Evolutionary conservation across 2,888 invertebrate species (phyloP), one percentile per base, ranked within the genome.

Genomic region (Sphaerophoria rueppellii): DNA sequence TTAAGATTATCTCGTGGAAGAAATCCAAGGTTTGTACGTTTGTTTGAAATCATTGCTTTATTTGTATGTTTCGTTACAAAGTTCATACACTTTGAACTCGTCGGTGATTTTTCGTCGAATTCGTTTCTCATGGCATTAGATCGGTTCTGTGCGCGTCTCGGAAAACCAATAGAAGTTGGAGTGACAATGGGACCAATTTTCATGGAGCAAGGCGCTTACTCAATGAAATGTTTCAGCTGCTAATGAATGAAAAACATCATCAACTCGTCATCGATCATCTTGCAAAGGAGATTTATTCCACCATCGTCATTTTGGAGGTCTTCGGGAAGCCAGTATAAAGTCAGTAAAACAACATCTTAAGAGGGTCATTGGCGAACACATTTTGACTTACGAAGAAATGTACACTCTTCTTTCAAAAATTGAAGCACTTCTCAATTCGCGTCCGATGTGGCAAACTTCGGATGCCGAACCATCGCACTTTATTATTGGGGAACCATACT

Each of bases 391-490:
- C n/a, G n/a, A n/a, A n/a, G n/a, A n/a, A n/a, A n/a, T n/a, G n/a
- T n/a, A n/a, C 32, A 72, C 72, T 0, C 34, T 72, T 0, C 37
- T 72, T n/a, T 9, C 72, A 0, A 46, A 60, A 35, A 60, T 72
- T 58, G 72, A 72, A 52, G 58, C n/a, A 4, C 16, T 72, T 6
- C n/a, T 60, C 11, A 72, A 72, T 46, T 72, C 72, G 12, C 57
- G 72, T 14, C 50, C 48, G 7, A 32, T 57, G 34, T 43, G 46
- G 24, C 72, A 40, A 11, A 58, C 60, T 4, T 60, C 72, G 4
- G 52, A 35, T n/a, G 16, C 48, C 12, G 58, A 60, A 16, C n/a
- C n/a, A n/a, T n/a, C n/a, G n/a, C n/a, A n/a, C n/a, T 74, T 61
- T n/a, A 54, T 65, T n/a, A 63, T 74, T 43, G 73, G 63, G 6